These are phyloP conservation scores for Tetrapedia diversipes DNA, from an alignment of 2,888 invertebrate species.

Conservation along the genomic window DNA sequence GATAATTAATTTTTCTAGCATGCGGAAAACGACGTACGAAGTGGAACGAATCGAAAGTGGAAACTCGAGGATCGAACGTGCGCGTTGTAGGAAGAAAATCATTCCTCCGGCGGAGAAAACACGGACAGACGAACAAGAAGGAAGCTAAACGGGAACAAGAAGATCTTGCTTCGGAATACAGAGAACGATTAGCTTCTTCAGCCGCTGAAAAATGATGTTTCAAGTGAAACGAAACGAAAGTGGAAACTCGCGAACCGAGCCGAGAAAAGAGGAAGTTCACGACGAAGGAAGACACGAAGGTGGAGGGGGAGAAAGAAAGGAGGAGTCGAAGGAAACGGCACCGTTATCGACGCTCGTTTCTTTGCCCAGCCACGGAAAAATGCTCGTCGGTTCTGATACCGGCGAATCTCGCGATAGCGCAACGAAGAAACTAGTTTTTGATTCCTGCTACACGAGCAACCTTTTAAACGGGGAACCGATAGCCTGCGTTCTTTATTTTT, in stretches of 20 bases:
- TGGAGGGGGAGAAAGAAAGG: background rate
- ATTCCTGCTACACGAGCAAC: background rate
- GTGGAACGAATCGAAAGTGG: constrained; percentile 41
- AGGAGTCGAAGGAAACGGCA: constrained; percentile 38
- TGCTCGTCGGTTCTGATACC: constrained; percentile 32
- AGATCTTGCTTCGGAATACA: too few relatives aligned
- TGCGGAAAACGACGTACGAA: constrained; percentile 15
- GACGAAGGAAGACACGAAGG: background rate
- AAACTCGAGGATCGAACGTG: background rate
- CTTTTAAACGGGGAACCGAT: background rate
- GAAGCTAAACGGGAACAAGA: too few relatives aligned
- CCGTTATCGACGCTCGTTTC: constrained; percentile 46
- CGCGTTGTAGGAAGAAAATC: too few relatives aligned
- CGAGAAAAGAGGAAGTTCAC: constrained; percentile 1
- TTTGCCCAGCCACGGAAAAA: constrained; percentile 33
- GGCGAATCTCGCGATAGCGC: background rate
- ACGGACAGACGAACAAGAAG: too few relatives aligned
- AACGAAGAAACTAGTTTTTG: constrained; percentile 21
- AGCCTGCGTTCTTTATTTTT: background rate
- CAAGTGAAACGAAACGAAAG: constrained; percentile 36
- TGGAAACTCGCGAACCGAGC: constrained; percentile 1
- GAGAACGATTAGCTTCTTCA: too few relatives aligned
- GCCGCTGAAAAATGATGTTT: constrained; percentile 14
- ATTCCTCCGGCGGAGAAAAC: too few relatives aligned
- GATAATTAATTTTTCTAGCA: too few relatives aligned